Evolutionary conservation across 53 echinoderm and acorn worm genomes (phyloP).

Genomic region (Zoroaster sp.): DNA sequence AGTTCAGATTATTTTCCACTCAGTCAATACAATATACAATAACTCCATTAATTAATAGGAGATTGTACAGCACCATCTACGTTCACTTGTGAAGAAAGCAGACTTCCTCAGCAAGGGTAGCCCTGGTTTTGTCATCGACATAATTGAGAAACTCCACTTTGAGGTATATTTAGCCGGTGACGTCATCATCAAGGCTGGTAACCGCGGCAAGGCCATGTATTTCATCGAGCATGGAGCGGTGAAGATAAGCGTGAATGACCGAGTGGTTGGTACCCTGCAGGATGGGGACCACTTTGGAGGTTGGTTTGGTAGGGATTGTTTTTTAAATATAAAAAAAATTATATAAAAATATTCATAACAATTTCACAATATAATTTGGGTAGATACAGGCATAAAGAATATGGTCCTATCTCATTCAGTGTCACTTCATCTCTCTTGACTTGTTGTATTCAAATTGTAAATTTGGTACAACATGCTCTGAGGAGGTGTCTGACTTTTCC

Average conservation of each 20-base stretch:
- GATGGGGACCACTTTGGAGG: conserved; percentile 99
- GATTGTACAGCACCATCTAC: conserved; percentile 84
- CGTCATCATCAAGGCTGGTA: conserved; percentile 87
- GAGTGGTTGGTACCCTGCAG: conserved; percentile 70
- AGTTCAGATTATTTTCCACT: too few relatives aligned
- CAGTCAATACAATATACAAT: too few relatives aligned
- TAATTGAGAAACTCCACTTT: conserved; percentile 84
- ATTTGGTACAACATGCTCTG: too few relatives aligned
- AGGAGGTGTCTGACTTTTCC: too few relatives aligned
- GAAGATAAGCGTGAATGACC: conserved; percentile 65
- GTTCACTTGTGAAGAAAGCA: conserved; percentile 82
- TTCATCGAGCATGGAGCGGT: conserved; percentile 97
- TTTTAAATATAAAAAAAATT: background rate
- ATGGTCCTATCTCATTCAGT: too few relatives aligned
- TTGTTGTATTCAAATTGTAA: too few relatives aligned
- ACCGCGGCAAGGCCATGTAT: conserved; percentile 84
- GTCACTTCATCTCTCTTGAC: too few relatives aligned
- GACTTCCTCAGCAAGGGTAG: conserved; percentile 85
- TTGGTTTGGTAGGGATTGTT: conserved; percentile 6
- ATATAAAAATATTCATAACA: background rate
- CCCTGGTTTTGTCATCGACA: conserved; percentile 77
- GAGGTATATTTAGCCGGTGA: conserved; percentile 91
- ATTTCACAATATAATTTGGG: too few relatives aligned
- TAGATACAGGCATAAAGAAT: too few relatives aligned
- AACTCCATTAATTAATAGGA: conserved; percentile 70